phyloP scores from a whole-genome alignment of 2,797 vertebrate species.

The Gymnoscopelus braueri region DNA sequence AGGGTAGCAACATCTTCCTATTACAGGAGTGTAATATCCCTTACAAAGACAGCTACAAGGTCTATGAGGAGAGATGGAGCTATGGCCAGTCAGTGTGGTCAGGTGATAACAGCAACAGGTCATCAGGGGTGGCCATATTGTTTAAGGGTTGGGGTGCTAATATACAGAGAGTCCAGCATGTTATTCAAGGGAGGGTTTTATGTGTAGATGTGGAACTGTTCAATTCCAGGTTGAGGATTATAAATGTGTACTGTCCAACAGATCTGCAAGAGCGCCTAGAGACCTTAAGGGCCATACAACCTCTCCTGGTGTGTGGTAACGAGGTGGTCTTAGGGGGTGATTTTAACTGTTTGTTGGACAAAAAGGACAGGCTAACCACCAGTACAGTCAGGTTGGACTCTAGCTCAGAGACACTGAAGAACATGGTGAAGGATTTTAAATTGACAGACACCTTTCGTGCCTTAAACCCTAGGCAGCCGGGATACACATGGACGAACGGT shows the following conservation, averaged over 20 bases:
- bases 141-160: background rate
- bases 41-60: too few relatives aligned
- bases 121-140: background rate
- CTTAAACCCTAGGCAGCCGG: background rate
- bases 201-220: background rate
- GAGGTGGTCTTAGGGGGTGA: background rate
- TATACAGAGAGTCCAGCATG: background rate
- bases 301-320: background rate
- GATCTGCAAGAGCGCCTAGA: background rate
- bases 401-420: background rate
- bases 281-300: background rate
- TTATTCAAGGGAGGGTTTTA: background rate
- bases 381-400: background rate
- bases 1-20: too few relatives aligned
- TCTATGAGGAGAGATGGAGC: too few relatives aligned
- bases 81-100: too few relatives aligned
- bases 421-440: too few relatives aligned
- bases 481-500: background rate
- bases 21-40: too few relatives aligned
- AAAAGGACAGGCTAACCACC: background rate
- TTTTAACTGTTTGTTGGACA: background rate
- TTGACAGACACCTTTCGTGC: too few relatives aligned
- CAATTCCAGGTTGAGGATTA: background rate
- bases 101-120: background rate
- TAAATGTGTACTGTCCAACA: slow-evolving; percentile 1